Percentiles rank a stretch among this genome's conserved stretches.
phyloP scores from a whole-genome alignment of 2,888 invertebrate species.

The Drosophila pseudotalamancana region DNA sequence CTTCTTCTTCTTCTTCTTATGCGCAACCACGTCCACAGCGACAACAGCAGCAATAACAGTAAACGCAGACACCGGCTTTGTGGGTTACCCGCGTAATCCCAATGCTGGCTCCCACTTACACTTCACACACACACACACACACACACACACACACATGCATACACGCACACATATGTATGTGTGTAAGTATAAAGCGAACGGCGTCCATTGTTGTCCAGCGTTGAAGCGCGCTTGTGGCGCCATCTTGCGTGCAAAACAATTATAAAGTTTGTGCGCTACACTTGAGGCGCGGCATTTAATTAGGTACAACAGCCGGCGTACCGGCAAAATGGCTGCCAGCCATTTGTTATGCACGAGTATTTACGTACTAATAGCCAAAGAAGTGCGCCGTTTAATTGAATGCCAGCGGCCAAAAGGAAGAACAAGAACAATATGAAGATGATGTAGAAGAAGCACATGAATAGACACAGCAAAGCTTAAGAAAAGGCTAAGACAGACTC shows the following conservation, averaged over 20 bases:
- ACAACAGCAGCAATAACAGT: slow-evolving; percentile 40
- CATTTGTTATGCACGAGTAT: slow-evolving; percentile 61
- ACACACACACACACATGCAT: background rate
- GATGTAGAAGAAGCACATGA: background rate
- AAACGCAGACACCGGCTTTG: slow-evolving; percentile 37
- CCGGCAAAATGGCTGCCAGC: slow-evolving; percentile 50
- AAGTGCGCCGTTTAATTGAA: slow-evolving; percentile 74
- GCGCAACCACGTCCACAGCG: slow-evolving; percentile 9
- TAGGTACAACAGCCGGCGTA: slow-evolving; percentile 54
- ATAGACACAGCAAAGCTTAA: slow-evolving; percentile 1
- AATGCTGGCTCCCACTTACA: slow-evolving; percentile 8
- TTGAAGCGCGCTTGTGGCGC: slow-evolving; percentile 54
- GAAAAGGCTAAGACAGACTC: background rate
- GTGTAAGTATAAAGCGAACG: too few relatives aligned
- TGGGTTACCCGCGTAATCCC: slow-evolving; percentile 34
- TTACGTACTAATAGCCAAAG: slow-evolving; percentile 67
- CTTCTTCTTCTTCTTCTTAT: slow-evolving; percentile 13
- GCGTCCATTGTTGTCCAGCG: slow-evolving; percentile 47
- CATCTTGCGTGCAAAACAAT: slow-evolving; percentile 73
- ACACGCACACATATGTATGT: slow-evolving; percentile 3
- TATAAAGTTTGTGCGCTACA: slow-evolving; percentile 73
- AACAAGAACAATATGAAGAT: slow-evolving; percentile 9
- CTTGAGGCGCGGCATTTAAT: slow-evolving; percentile 64
- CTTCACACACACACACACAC: background rate
- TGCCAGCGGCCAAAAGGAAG: slow-evolving; percentile 51